phyloP scores from a whole-genome alignment of 2,797 vertebrate genomes.

The Tangara arthus region DNA sequence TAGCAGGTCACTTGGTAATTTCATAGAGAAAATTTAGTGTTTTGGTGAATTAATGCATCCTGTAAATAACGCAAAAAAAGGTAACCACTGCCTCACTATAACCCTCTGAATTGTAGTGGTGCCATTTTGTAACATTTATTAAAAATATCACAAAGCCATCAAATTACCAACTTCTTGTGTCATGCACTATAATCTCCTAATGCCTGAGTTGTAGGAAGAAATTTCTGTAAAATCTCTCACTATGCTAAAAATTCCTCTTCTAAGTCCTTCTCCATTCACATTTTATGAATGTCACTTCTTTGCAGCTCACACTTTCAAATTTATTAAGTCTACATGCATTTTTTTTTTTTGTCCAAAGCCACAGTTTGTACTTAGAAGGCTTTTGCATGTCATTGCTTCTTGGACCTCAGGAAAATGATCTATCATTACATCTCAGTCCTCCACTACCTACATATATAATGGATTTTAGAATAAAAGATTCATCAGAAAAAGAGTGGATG shows the following conservation, averaged over 20 bases:
- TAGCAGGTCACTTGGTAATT: background rate
- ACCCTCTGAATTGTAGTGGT: background rate
- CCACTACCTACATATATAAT: background rate
- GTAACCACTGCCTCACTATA: background rate
- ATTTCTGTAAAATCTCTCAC: background rate
- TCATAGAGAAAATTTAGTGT: background rate
- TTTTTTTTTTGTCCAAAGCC: background rate
- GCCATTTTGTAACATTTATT: background rate
- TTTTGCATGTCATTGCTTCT: background rate
- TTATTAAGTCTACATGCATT: background rate
- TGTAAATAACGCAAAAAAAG: background rate
- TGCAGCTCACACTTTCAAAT: background rate
- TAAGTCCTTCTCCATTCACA: background rate
- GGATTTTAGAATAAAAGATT: background rate
- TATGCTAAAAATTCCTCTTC: background rate
- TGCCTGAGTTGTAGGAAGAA: background rate
- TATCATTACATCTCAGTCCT: background rate
- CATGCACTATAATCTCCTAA: rapidly evolving
- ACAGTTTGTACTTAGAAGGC: background rate
- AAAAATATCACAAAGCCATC: background rate
- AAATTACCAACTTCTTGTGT: background rate
- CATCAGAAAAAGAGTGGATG: background rate
- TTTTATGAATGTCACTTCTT: background rate
- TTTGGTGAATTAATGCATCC: background rate
- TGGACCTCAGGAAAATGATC: background rate